Evolutionary conservation across 23 tunicate genomes (phyloP), one percentile per base, ranked within the genome.

Genomic region (Clavelina lepadiformis): DNA sequence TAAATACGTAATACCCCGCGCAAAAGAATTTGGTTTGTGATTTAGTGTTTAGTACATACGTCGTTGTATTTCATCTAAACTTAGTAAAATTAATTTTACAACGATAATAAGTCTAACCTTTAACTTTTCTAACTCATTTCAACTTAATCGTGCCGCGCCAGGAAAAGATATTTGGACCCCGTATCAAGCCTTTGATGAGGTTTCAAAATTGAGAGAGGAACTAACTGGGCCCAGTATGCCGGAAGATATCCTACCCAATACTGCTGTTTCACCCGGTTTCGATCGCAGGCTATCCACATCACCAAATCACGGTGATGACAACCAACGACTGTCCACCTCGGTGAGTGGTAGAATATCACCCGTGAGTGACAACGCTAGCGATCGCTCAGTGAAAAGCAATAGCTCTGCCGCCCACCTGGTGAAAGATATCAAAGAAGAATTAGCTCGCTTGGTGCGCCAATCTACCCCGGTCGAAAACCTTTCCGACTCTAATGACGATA

Each of bases 111-210:
- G n/a, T n/a, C n/a, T n/a, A n/a, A n/a, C n/a, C n/a, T n/a, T n/a
- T n/a, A n/a, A n/a, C n/a, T n/a, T n/a, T n/a, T n/a, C n/a, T n/a
- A n/a, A n/a, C n/a, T n/a, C n/a, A n/a, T n/a, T n/a, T n/a, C n/a
- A n/a, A n/a, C n/a, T n/a, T n/a, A n/a, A n/a, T n/a, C n/a, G n/a
- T n/a, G n/a, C n/a, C n/a, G n/a, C n/a, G n/a, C n/a, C n/a, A n/a
- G n/a, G n/a, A n/a, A n/a, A n/a, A n/a, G n/a, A n/a, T n/a, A 57
- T 66, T 46, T 76, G 82, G 82, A 55, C 73, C 25, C 82, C 82
- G 38, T 76, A 76, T 47, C 73, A 73, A 3, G 73, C 82, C 0
- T 76, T 76, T 46, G 82, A 76, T 37, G 82, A 76, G 56, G 41
- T 76, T 37, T 54, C 73, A 3, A 51, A 51, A 22, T 49, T 76